Conservation (phyloP, 2,797 vertebrate genomes). For the Microctenopoma lineatum region DNA sequence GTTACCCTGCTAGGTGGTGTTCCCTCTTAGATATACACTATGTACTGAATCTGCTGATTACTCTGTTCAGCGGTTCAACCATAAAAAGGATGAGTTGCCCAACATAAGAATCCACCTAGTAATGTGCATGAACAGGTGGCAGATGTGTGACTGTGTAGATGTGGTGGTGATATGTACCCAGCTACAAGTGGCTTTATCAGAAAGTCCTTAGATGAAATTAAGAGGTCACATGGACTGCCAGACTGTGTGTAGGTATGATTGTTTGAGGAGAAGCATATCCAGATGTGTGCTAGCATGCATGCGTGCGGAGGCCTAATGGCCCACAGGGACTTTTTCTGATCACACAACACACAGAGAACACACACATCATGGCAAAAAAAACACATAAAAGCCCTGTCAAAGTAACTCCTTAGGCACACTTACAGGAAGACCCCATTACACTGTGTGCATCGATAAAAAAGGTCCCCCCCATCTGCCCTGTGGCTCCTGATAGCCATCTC, state of each 20-base stretch:
- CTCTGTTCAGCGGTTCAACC: conserved; percentile 11
- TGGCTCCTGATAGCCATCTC: conserved; percentile 78
- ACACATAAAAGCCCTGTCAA: conserved; percentile 64
- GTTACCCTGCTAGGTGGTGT: conserved; percentile 6
- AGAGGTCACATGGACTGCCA: conserved; percentile 62
- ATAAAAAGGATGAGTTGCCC: conserved; percentile 1
- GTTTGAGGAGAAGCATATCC: conserved; percentile 67
- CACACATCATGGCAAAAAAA: conserved; percentile 38
- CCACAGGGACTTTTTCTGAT: conserved; percentile 65
- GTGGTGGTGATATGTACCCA: conserved; percentile 26
- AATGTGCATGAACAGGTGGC: conserved; percentile 37
- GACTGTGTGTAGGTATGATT: conserved; percentile 56
- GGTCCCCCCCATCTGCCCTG: conserved; percentile 61
- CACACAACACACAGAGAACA: conserved; percentile 39
- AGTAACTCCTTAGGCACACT: conserved; percentile 68
- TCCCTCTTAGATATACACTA: conserved; percentile 12
- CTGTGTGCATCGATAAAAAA: conserved; percentile 62
- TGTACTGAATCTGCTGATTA: conserved; percentile 6
- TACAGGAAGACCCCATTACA: conserved; percentile 78
- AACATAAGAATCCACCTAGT: conserved; percentile 8
- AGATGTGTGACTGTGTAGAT: conserved; percentile 11
- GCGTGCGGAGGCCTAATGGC: conserved; percentile 68
- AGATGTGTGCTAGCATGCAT: conserved; percentile 70
- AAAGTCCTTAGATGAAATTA: conserved; percentile 51
- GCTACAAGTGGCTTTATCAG: conserved; percentile 48